Percentiles rank a stretch among this genome's conserved stretches.
phyloP scores from a whole-genome alignment of 2,113 vertebrate species.

The Pogona vitticeps region DNA sequence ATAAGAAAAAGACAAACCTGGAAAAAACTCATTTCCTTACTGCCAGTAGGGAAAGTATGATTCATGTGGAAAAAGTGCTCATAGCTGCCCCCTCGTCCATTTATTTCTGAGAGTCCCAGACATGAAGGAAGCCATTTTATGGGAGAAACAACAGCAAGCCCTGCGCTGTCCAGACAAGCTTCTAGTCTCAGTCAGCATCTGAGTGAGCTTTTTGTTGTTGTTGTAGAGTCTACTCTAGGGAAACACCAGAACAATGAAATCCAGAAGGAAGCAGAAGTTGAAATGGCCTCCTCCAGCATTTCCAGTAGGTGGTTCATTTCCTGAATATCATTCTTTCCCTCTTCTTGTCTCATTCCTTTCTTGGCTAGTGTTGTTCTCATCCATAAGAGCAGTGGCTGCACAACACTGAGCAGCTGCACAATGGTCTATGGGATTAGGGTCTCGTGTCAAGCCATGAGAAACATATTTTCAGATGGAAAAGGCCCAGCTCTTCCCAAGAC shows the following conservation, averaged over 20 bases:
- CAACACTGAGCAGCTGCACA: not conserved
- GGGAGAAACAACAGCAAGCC: not conserved
- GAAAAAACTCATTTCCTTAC: too few relatives aligned
- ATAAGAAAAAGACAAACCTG: too few relatives aligned
- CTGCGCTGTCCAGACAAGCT: not conserved
- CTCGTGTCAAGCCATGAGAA: not conserved
- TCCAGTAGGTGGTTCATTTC: conserved; percentile 5
- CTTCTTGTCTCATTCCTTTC: not conserved
- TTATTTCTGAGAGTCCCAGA: not conserved
- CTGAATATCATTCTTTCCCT: not conserved
- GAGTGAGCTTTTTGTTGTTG: not conserved
- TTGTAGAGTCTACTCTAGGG: not conserved
- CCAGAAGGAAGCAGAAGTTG: not conserved
- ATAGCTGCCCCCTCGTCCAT: not conserved
- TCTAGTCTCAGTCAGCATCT: not conserved
- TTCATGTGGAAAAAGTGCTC: not conserved
- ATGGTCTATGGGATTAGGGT: not conserved
- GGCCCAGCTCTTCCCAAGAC: not conserved
- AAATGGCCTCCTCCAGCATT: not conserved
- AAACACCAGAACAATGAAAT: not conserved
- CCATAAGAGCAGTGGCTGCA: not conserved
- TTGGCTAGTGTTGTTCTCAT: not conserved
- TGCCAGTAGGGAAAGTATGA: too few relatives aligned
- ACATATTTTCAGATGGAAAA: not conserved
- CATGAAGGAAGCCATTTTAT: not conserved